phyloP scores from a whole-genome alignment of 2,888 invertebrate species.

The Spodoptera exigua region DNA sequence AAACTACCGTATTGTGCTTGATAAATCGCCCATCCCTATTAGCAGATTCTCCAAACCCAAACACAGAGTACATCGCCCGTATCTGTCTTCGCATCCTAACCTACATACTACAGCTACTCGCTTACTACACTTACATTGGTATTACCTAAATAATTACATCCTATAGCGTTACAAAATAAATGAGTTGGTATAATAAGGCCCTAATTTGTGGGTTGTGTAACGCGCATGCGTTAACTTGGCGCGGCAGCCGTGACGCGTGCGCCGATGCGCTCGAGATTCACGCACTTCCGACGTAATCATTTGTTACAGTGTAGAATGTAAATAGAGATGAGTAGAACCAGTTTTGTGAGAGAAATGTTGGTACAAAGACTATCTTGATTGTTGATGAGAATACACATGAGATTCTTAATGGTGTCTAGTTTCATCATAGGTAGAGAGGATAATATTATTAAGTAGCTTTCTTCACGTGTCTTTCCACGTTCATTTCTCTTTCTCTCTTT shows the following conservation, averaged over 20 bases:
- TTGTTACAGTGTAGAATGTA: slow-evolving; percentile 35
- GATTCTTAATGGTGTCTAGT: too few relatives aligned
- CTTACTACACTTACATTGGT: slow-evolving; percentile 38
- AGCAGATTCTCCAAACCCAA: not conserved
- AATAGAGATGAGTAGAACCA: slow-evolving; percentile 32
- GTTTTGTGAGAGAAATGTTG: slow-evolving; percentile 9
- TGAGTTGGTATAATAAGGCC: slow-evolving; percentile 42
- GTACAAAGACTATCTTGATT: not conserved
- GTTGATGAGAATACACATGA: not conserved
- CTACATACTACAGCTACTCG: slow-evolving; percentile 14
- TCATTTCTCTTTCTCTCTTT: too few relatives aligned
- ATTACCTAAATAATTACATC: slow-evolving; percentile 46
- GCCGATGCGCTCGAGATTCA: slow-evolving; percentile 46
- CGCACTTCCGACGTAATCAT: slow-evolving; percentile 61
- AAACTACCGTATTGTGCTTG: too few relatives aligned
- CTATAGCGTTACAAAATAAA: slow-evolving; percentile 55
- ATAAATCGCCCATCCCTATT: too few relatives aligned
- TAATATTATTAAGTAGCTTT: too few relatives aligned
- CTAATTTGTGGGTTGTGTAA: slow-evolving; percentile 56
- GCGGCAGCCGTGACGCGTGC: slow-evolving; percentile 46
- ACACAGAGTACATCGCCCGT: not conserved
- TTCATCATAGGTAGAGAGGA: not conserved
- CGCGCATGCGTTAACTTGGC: slow-evolving; percentile 38
- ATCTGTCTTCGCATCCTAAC: slow-evolving; percentile 20
- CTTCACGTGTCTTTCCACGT: too few relatives aligned